Percentiles rank a stretch among this genome's conserved stretches.
phyloP scores from a whole-genome alignment of 2,113 vertebrate species.

The Saccopteryx bilineata region DNA sequence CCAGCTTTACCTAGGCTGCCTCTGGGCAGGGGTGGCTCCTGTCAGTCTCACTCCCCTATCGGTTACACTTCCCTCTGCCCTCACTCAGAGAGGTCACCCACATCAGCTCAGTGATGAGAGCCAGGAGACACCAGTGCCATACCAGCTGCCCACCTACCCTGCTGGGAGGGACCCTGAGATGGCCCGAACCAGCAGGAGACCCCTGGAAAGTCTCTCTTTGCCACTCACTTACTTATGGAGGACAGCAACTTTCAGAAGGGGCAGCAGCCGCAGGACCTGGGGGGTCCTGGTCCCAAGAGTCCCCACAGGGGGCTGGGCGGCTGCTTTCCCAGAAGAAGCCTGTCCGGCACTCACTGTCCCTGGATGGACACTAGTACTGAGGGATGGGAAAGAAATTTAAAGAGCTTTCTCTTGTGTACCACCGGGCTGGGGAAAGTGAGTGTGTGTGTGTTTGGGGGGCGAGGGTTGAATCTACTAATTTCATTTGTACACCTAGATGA shows the following conservation, averaged over 20 bases:
- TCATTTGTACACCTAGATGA: background rate
- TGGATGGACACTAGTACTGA: accelerated
- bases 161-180: background rate
- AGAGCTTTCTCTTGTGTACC: background rate
- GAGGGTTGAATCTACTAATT: background rate
- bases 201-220: background rate
- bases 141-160: background rate
- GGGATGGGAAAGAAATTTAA: no score
- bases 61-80: background rate
- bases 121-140: background rate
- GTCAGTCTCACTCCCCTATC: no score
- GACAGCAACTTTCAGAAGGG: background rate
- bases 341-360: background rate
- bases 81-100: background rate
- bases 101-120: background rate
- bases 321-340: background rate
- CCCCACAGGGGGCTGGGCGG: background rate
- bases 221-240: background rate
- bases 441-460: no score
- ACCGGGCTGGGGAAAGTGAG: background rate
- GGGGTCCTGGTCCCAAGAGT: background rate
- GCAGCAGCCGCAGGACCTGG: background rate
- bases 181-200: background rate
- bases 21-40: background rate
- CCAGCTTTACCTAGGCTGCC: background rate